These are phyloP conservation scores for Papilio polytes DNA, from an alignment of 1,140 invertebrate genomes.

Conservation along the genomic window DNA sequence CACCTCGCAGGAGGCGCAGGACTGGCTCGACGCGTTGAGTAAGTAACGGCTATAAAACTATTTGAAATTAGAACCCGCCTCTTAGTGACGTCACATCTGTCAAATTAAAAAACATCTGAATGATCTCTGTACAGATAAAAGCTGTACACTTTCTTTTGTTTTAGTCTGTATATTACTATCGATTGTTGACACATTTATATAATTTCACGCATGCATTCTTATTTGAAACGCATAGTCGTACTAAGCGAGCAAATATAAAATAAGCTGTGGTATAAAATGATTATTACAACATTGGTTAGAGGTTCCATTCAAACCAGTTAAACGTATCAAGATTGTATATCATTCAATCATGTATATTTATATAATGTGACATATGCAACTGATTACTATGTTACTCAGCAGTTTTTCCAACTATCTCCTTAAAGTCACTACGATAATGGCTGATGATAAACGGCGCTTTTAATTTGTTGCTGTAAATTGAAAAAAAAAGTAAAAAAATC, in stretches of 20 bases:
- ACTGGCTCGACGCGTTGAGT: conserved; percentile 90
- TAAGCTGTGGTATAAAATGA: background rate
- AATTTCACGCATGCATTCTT: too few relatives aligned
- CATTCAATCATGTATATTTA: background rate
- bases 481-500: background rate
- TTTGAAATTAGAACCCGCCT: background rate
- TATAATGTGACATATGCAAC: background rate
- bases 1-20: conserved; percentile 90
- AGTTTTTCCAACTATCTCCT: background rate
- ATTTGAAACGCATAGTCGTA: too few relatives aligned
- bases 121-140: too few relatives aligned
- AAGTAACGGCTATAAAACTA: conserved; percentile 62
- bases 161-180: too few relatives aligned
- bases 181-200: too few relatives aligned
- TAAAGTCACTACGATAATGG: conserved; percentile 3
- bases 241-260: background rate
- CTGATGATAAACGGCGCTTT: background rate
- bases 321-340: background rate
- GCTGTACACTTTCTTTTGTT: too few relatives aligned
- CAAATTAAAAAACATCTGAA: too few relatives aligned
- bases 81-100: background rate
- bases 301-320: background rate
- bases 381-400: conserved; percentile 10
- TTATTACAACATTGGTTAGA: background rate
- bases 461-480: background rate